Evolutionary conservation across 1,140 invertebrate species (phyloP), one percentile per base, ranked within the genome.

Genomic region (Cherax destructor): DNA sequence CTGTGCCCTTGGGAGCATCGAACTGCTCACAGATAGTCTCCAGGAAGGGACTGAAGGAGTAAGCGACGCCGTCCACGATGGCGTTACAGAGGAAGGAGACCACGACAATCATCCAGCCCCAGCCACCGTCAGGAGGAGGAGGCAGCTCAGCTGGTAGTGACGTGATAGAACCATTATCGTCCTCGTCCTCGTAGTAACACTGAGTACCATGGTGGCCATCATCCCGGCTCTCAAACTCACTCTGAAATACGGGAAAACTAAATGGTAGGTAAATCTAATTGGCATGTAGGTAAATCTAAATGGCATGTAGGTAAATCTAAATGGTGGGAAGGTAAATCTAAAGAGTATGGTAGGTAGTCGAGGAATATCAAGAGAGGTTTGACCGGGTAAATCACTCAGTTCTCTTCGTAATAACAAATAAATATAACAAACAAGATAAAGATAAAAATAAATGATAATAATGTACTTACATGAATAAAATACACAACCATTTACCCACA

Each of bases 31-130:
- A 97, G 90, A 99, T 97, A 93, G 97, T 96, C 21, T 96, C 95
- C 5, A 98, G 95, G 95, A 98, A 98, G 93, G 98, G 96, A 0
- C 98, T 98, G 94, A 99, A 99, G 6, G 97, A 98, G 95, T 99
- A 98, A 6, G 98, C 97, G 65, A 99, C 98, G 91, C 99, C 99
- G 94, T 99, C 99, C n/a, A 99, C 98, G 92, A 99, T 97, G 95
- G 99, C 97, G 96, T 99, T 99, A 94, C 98, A 99, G 96, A 99
- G 97, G 95, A 99, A 99, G 11, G 98, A 98, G 77, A 98, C 98
- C 93, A 99, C 96, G 52, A 99, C 98, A 91, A 99, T 97, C 94
- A 99, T 96, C 98, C 98, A 99, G 2, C 92, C 92, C 92, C 92
- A 93, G 2, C 92, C 92, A 13, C 92, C 92, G 83, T 93, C 92